Percentiles rank a stretch among this genome's conserved stretches.
Evolutionary conservation across 1,140 invertebrate species (phyloP).

Genomic region (Cherax quadricarinatus): DNA sequence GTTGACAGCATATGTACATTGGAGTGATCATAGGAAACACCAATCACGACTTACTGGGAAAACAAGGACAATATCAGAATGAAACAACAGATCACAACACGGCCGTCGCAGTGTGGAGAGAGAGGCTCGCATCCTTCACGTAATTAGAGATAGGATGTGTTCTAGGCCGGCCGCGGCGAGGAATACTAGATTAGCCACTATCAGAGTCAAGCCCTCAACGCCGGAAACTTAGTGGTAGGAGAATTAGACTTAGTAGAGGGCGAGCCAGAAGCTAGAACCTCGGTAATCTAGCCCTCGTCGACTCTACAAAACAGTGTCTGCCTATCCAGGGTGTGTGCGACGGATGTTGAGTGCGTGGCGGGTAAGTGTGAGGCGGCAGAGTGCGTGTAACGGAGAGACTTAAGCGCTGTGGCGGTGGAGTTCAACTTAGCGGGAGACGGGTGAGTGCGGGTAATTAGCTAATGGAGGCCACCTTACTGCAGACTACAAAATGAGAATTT

Average conservation of each 20-base stretch:
- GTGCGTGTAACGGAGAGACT: not conserved
- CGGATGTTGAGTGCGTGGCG: conserved; percentile 6
- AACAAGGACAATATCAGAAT: not conserved
- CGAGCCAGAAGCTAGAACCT: not conserved
- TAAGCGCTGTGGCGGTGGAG: not conserved
- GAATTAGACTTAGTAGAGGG: conserved; percentile 27
- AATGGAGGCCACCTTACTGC: conserved; percentile 66
- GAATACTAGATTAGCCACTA: not conserved
- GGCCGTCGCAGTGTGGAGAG: not conserved
- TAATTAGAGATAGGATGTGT: not conserved
- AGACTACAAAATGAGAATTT: conserved; percentile 69
- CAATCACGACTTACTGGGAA: not conserved
- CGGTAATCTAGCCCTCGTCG: not conserved
- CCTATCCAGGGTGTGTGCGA: not conserved
- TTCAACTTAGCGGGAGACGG: conserved; percentile 26
- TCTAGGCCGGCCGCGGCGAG: not conserved
- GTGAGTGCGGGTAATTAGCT: conserved; percentile 57
- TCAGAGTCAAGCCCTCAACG: not conserved
- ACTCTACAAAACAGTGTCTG: too few species aligned
- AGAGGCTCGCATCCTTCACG: not conserved
- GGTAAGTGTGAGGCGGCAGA: not conserved
- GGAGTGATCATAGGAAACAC: not conserved
- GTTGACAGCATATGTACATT: not conserved
- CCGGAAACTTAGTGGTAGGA: conserved; percentile 19
- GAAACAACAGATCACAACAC: not conserved